A percentile compares a stretch with the other conserved stretches of the same genome.
phyloP scores from a whole-genome alignment of 2,888 invertebrate genomes.

The Cylindroiulus punctatus region DNA sequence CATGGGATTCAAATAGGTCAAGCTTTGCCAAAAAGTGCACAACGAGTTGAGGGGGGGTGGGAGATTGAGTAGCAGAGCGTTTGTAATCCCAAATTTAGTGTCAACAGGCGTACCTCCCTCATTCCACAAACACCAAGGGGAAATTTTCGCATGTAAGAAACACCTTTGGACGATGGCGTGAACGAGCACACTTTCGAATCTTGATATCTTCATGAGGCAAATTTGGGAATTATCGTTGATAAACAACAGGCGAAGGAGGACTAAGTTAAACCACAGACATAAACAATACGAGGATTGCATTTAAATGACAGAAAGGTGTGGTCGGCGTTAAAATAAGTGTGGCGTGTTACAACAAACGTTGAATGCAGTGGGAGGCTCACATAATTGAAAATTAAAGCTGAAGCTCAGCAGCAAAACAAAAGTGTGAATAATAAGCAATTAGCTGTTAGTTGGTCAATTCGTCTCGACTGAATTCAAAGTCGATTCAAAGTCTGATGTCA shows the following conservation, averaged over 20 bases:
- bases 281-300: not conserved
- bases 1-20: not conserved
- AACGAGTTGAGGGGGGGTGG: not conserved
- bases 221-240: not conserved
- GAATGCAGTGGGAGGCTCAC: not conserved
- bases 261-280: not conserved
- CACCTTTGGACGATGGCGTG: not conserved
- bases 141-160: not conserved
- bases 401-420: not conserved
- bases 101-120: not conserved
- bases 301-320: not conserved
- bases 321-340: not conserved
- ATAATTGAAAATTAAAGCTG: not conserved
- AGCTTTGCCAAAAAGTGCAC: not conserved
- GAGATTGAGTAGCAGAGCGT: not conserved
- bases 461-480: too few species aligned
- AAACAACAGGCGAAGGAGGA: not conserved
- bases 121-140: constrained; percentile 6
- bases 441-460: too few species aligned
- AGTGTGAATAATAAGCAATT: too few species aligned
- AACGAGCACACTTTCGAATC: not conserved
- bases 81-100: constrained; percentile 2
- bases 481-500: too few species aligned
- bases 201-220: not conserved
- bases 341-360: not conserved